Conservation (phyloP, 2,113 vertebrate species). For the Corydoras sp. region DNA sequence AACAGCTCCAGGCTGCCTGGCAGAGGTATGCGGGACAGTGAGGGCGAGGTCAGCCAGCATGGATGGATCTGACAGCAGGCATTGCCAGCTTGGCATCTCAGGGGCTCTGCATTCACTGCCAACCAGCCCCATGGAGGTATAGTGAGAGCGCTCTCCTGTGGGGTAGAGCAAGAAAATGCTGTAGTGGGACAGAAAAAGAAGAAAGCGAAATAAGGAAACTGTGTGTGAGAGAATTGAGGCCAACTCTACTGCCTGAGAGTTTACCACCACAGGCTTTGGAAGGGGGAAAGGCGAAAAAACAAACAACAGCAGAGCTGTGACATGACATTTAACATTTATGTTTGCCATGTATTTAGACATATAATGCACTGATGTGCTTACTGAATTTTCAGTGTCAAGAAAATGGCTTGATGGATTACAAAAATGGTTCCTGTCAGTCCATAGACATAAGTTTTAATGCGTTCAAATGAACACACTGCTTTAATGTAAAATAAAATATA, state of each 20-base stretch:
- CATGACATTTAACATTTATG: conserved; percentile 43
- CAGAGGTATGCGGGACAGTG: conserved; percentile 40
- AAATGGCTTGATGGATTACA: too few relatives aligned
- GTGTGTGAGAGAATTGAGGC: conserved; percentile 29
- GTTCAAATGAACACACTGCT: too few relatives aligned
- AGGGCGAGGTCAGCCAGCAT: conserved; percentile 48
- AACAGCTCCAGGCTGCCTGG: conserved; percentile 47
- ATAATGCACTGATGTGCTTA: conserved; percentile 22
- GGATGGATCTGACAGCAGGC: conserved; percentile 50
- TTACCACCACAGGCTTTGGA: conserved; percentile 38
- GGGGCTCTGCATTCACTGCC: conserved; percentile 43
- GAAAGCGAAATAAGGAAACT: conserved; percentile 8
- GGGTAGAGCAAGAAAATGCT: conserved; percentile 33
- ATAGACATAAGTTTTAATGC: too few relatives aligned
- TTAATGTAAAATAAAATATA: too few relatives aligned
- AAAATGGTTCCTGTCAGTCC: too few relatives aligned
- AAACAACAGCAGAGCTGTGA: conserved; percentile 42
- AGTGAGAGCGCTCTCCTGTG: conserved; percentile 40
- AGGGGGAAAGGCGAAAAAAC: conserved; percentile 43
- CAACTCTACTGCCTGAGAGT: conserved; percentile 41
- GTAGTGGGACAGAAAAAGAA: conserved; percentile 16
- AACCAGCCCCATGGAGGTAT: conserved; percentile 41
- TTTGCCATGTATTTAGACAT: conserved; percentile 31
- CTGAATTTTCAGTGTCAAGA: conserved; percentile 7
- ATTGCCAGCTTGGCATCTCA: conserved; percentile 50